These are phyloP conservation scores for Idris sp. DNA, from an alignment of 1,140 invertebrate species.

Conservation along the genomic window DNA sequence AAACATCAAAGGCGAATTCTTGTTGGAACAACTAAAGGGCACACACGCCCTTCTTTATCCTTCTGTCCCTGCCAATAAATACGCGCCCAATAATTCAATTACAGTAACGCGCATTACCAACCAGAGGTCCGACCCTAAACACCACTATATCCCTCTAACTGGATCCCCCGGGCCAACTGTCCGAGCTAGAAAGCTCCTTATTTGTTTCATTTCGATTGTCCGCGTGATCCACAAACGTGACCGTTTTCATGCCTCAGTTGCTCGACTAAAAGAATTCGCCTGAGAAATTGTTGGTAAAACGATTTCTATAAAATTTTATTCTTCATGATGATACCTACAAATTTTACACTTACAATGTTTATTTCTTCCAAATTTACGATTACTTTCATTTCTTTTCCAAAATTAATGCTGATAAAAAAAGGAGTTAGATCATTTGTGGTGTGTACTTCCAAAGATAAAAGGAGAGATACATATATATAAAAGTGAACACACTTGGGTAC, in stretches of 20 bases:
- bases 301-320: not conserved
- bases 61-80: slow-evolving; percentile 44
- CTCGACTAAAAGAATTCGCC: slow-evolving; percentile 8
- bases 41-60: slow-evolving; percentile 18
- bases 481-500: slow-evolving; percentile 4
- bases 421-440: no score
- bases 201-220: slow-evolving; percentile 55
- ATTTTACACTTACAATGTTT: no score
- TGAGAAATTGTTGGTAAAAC: not conserved
- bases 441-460: no score
- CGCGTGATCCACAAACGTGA: slow-evolving; percentile 53
- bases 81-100: slow-evolving; percentile 51
- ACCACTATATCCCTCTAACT: slow-evolving; percentile 12
- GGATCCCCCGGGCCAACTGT: slow-evolving; percentile 40
- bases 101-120: slow-evolving; percentile 32
- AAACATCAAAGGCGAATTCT: slow-evolving; percentile 51
- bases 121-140: slow-evolving; percentile 34
- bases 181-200: slow-evolving; percentile 37
- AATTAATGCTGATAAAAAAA: no score
- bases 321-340: no score
- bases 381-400: no score
- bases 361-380: no score
- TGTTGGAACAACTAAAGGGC: slow-evolving; percentile 14
- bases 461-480: not conserved
- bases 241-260: slow-evolving; percentile 39